Conservation (phyloP, 2,888 invertebrate genomes). For the Baccha elongata region DNA sequence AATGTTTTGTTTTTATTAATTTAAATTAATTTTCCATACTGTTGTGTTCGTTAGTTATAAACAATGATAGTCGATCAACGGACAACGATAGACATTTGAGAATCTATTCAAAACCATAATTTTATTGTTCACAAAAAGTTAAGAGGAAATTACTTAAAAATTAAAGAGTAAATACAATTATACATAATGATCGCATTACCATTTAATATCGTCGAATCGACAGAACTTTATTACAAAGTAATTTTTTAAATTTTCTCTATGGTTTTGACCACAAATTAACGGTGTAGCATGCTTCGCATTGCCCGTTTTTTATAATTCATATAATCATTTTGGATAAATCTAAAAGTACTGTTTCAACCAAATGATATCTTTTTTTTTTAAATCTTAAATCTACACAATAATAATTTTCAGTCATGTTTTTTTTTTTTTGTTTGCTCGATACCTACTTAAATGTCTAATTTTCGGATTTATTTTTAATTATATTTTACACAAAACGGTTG, state of each 20-base stretch:
- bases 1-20: conserved; percentile 61
- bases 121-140: conserved; percentile 72
- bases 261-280: conserved; percentile 38
- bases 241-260: conserved; percentile 30
- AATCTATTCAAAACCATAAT: conserved; percentile 73
- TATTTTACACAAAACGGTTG: conserved; percentile 61
- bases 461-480: conserved; percentile 46
- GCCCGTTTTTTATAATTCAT: conserved; percentile 46
- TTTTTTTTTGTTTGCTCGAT: conserved; percentile 72
- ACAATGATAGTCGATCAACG: conserved; percentile 64
- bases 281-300: conserved; percentile 60
- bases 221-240: conserved; percentile 43
- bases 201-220: conserved; percentile 61
- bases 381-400: conserved; percentile 71
- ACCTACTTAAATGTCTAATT: conserved; percentile 73
- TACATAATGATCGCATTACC: conserved; percentile 68
- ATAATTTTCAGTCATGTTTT: conserved; percentile 69
- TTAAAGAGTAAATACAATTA: conserved; percentile 72
- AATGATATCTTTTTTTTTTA: conserved; percentile 53
- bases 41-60: conserved; percentile 68
- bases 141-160: conserved; percentile 70
- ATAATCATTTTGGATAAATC: conserved; percentile 67
- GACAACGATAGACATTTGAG: conserved; percentile 68
- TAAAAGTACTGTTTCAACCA: conserved; percentile 64
- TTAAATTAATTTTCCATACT: conserved; percentile 65